Evolutionary conservation across 2,797 vertebrate species (phyloP).

Genomic region (Hippopotamyrus pictus): DNA sequence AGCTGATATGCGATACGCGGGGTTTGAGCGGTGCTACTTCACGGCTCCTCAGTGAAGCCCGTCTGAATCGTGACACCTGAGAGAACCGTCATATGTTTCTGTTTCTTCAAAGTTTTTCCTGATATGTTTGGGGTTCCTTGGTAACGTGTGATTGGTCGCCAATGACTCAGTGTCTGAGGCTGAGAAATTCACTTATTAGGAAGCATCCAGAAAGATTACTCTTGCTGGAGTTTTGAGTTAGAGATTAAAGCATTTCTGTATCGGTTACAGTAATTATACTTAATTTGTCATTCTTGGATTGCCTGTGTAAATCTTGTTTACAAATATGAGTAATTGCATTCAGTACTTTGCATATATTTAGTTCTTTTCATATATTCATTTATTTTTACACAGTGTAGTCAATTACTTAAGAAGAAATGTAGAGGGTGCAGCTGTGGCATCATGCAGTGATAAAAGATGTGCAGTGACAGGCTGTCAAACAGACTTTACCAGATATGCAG

Average conservation of each 20-base stretch:
- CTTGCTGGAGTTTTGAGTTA: not conserved
- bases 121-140: not conserved
- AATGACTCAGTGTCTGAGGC: not conserved
- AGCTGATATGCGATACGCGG: not conserved
- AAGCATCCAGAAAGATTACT: not conserved
- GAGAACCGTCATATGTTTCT: not conserved
- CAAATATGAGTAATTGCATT: constrained; percentile 8
- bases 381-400: not conserved
- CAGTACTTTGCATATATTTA: not conserved
- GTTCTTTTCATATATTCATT: constrained; percentile 8
- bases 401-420: not conserved
- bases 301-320: not conserved
- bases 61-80: not conserved
- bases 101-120: not conserved
- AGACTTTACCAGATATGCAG: not conserved
- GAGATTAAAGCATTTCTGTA: constrained; percentile 12
- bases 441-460: not conserved
- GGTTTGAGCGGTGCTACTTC: not conserved
- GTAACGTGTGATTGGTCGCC: not conserved
- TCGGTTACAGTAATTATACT: not conserved
- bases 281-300: not conserved
- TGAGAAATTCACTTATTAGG: not conserved
- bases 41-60: not conserved
- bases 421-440: not conserved
- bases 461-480: not conserved